Evolutionary conservation across 2,797 vertebrate species (phyloP), one percentile per base, ranked within the genome.

Genomic region (Acanthurus lineatus): DNA sequence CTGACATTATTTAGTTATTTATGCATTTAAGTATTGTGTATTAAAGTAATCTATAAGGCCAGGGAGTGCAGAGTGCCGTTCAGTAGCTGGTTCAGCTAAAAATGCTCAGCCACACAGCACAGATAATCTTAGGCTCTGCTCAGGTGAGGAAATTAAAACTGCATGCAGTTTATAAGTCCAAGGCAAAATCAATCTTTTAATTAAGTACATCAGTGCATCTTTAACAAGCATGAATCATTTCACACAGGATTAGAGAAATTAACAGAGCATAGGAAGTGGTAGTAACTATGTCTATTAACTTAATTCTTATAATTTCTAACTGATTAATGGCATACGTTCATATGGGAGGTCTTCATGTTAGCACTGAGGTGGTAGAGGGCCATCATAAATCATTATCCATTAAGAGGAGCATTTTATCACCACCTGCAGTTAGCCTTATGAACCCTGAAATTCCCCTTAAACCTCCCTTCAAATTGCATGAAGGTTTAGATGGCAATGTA

Each of bases 161-260:
- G 85, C 74, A 76, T 86, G 87, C 89, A 83, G 73, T 86, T 89
- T 84, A 78, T 70, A 91, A 81, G 82, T 87, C 86, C 69, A 60
- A 20, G 74, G 84, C 69, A 84, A 86, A 93, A 92, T 90, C 89
- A 87, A 93, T 93, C 89, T 93, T 93, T 91, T 93, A 93, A 95
- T 94, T 93, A 94, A 92, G 90, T 91, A 91, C 90, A 94, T 91
- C 87, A 82, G 82, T 82, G 91, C 88, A 86, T 92, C 93, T 92
- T 93, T 92, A 93, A 93, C 91, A 83, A 89, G 88, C 89, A 86
- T 83, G 77, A 92, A 93, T 92, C 91, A 89, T 91, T 93, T 93
- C 88, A 87, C 86, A 81, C 81, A 80, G 88, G 89, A 91, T 89
- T 89, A 88, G 88, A 86, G 83, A 86, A 92, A 91, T 90, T 91